Conservation (phyloP, 2,113 vertebrate genomes). For the Bubo scandiacus region DNA sequence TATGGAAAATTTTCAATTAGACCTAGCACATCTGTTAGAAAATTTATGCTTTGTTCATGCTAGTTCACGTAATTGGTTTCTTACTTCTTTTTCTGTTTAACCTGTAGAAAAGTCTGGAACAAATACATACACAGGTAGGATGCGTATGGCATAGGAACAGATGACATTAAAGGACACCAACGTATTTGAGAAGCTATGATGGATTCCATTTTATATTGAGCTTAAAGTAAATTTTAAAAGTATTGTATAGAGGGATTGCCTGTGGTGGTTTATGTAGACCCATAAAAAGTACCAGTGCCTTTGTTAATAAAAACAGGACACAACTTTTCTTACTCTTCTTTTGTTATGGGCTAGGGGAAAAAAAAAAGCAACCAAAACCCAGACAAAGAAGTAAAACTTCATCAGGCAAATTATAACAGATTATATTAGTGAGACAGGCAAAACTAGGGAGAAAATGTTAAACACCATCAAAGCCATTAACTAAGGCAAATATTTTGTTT, state of each 20-base stretch:
- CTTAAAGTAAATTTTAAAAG: background rate
- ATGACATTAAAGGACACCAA: background rate
- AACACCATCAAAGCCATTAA: background rate
- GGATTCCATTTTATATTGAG: background rate
- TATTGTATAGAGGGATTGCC: background rate
- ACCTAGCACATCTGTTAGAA: background rate
- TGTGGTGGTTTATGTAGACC: background rate
- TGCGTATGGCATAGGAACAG: background rate
- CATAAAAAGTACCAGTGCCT: background rate
- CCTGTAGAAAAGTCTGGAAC: background rate
- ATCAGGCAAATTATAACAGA: background rate
- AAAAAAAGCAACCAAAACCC: background rate
- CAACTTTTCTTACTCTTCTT: background rate
- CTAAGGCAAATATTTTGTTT: slow-evolving; percentile 45
- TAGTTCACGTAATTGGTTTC: background rate
- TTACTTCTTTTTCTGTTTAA: background rate
- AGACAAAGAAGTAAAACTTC: background rate
- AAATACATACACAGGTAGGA: background rate
- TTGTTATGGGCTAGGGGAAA: background rate
- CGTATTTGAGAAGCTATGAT: background rate
- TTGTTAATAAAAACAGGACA: background rate
- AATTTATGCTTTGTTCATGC: background rate
- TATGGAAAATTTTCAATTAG: background rate
- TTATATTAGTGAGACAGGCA: background rate
- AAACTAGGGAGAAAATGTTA: background rate